These are phyloP conservation scores for Falcunculus frontatus DNA, from an alignment of 2,113 vertebrate genomes.

Conservation along the genomic window DNA sequence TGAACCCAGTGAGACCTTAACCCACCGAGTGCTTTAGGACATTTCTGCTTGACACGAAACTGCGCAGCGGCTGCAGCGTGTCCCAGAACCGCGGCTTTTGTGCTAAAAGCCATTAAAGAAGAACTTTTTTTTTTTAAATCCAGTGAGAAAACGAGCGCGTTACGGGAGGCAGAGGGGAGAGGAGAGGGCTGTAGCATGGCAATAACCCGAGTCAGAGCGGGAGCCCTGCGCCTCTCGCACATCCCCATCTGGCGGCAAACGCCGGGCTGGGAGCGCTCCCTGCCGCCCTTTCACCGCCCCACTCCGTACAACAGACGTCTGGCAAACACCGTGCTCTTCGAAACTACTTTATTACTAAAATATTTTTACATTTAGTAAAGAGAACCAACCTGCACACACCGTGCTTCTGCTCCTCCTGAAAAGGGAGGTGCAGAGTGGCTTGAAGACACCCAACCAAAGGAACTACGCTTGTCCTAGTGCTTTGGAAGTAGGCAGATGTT, in stretches of 20 bases:
- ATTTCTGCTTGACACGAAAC: not conserved
- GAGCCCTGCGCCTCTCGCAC: not conserved
- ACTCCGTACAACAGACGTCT: not conserved
- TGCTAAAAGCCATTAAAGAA: not conserved
- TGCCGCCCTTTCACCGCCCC: no score
- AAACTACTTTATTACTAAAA: conserved; percentile 23
- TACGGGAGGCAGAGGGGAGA: not conserved
- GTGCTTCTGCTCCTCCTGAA: not conserved
- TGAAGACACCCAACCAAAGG: not conserved
- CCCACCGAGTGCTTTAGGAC: not conserved
- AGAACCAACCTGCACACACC: not conserved
- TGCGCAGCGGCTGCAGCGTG: not conserved
- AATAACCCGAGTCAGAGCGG: no score
- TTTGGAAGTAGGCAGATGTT: not conserved
- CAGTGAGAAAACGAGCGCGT: not conserved
- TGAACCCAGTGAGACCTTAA: not conserved
- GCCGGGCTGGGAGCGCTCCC: not conserved
- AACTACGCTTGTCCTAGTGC: not conserved
- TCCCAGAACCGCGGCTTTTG: fast-evolving
- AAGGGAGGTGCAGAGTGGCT: not conserved
- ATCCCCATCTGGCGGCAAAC: not conserved
- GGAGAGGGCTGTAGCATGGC: not conserved
- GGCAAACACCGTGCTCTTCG: not conserved
- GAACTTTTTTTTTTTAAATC: fast-evolving
- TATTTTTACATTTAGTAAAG: not conserved